Percentiles rank a stretch among this genome's conserved stretches.
phyloP scores from a whole-genome alignment of 2,888 invertebrate genomes.

The Acanthoscelides obtectus region DNA sequence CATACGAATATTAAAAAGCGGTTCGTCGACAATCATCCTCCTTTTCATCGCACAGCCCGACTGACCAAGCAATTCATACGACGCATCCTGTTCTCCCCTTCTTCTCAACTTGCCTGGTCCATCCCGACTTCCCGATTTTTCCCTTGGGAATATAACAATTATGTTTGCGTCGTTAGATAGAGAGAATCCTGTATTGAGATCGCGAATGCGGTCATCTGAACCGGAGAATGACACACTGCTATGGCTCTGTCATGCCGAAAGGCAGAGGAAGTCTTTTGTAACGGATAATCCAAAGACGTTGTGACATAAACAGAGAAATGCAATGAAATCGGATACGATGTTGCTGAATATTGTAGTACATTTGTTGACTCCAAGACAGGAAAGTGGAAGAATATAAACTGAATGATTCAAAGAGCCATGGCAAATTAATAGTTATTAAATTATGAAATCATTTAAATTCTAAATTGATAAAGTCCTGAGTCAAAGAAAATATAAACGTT shows the following conservation, averaged over 20 bases:
- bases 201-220: slow-evolving; percentile 37
- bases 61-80: not conserved
- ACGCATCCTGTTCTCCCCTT: not conserved
- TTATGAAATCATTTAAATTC: no score
- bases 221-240: slow-evolving; percentile 17
- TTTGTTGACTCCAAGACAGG: no score
- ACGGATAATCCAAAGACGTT: not conserved
- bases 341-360: no score
- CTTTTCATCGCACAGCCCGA: not conserved
- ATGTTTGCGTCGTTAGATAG: slow-evolving; percentile 48
- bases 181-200: slow-evolving; percentile 44
- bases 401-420: no score
- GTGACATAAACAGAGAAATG: not conserved
- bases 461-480: no score
- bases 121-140: slow-evolving; percentile 13
- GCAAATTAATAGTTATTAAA: no score
- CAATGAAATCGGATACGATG: no score
- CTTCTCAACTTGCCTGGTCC: not conserved
- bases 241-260: not conserved
- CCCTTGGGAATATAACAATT: slow-evolving; percentile 44
- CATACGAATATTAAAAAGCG: not conserved
- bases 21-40: not conserved
- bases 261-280: not conserved
- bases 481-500: no score
- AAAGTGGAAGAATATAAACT: no score